A percentile compares a stretch with the other conserved stretches of the same genome.
Conservation (phyloP, 2,888 invertebrate species). For the Pristionchus japonicus region DNA sequence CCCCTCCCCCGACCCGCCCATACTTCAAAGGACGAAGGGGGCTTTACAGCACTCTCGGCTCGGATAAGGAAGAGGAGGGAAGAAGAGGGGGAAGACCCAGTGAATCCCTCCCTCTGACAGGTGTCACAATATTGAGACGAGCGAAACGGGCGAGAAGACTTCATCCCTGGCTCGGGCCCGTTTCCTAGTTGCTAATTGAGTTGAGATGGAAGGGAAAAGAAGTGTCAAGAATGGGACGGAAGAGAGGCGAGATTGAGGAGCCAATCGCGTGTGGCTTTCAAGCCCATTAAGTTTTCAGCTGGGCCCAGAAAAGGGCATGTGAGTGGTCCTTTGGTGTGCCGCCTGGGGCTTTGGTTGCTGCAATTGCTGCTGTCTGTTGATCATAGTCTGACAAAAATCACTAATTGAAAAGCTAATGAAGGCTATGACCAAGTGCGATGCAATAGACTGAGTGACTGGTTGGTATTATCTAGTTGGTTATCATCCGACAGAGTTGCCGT, state of each 20-base stretch:
- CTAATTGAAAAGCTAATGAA: too few relatives aligned
- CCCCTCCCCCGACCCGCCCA: too few relatives aligned
- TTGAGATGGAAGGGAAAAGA: neutral
- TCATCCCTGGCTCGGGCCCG: too few relatives aligned
- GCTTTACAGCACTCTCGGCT: slow-evolving; percentile 30
- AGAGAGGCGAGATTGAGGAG: slow-evolving; percentile 15
- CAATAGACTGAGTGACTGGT: too few relatives aligned
- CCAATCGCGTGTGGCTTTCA: neutral
- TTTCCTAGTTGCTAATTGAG: slow-evolving; percentile 22
- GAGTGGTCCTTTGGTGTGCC: neutral
- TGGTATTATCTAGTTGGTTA: too few relatives aligned
- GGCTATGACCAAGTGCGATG: too few relatives aligned
- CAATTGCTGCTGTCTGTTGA: neutral
- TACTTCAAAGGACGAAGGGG: slow-evolving; percentile 28
- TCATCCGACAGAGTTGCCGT: too few relatives aligned
- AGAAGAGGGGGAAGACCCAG: neutral
- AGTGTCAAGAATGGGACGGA: slow-evolving; percentile 19
- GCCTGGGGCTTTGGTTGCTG: neutral
- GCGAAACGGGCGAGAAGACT: neutral
- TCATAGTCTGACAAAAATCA: too few relatives aligned
- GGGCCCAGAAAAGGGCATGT: neutral
- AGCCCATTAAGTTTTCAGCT: neutral
- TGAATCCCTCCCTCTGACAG: slow-evolving; percentile 34
- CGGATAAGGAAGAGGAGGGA: slow-evolving; percentile 9
- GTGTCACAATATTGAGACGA: slow-evolving; percentile 39